Conservation (phyloP, 2,113 vertebrate species). For the Charina bottae region DNA sequence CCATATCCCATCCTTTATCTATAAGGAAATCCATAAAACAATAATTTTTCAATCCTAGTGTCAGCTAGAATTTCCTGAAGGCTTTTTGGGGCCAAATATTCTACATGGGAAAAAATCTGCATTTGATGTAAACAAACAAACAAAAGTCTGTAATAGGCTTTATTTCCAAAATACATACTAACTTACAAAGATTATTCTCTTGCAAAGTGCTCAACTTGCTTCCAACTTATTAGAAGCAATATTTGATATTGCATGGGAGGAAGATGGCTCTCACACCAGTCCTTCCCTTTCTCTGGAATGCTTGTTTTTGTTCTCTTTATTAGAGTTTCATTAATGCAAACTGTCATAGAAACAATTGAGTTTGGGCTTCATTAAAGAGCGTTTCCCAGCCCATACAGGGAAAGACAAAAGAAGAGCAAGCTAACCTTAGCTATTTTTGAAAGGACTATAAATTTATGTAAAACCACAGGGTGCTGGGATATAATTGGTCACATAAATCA, state of each 20-base stretch:
- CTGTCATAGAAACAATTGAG: background rate
- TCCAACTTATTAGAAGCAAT: background rate
- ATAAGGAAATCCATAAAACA: background rate
- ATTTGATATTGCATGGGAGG: background rate
- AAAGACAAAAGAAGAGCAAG: constrained; percentile 10
- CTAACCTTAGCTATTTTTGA: constrained; percentile 36
- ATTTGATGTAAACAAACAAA: background rate
- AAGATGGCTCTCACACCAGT: too few relatives aligned
- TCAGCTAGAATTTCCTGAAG: background rate
- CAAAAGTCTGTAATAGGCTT: background rate
- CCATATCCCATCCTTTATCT: background rate
- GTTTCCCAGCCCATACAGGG: background rate
- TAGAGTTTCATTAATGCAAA: constrained; percentile 9
- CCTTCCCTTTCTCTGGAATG: background rate
- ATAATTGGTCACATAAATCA: constrained; percentile 36
- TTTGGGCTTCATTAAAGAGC: constrained; percentile 10
- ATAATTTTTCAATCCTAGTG: background rate
- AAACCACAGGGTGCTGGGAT: constrained; percentile 16
- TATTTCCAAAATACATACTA: background rate
- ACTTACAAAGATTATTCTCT: background rate
- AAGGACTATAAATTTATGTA: constrained; percentile 28
- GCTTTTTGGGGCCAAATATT: background rate
- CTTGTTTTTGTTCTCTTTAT: background rate
- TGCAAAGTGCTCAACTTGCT: background rate
- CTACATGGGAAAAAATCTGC: background rate